Base-by-base conservation (phyloP, 2,797 vertebrate genomes). In the Acipenser oxyrinchus region DNA sequence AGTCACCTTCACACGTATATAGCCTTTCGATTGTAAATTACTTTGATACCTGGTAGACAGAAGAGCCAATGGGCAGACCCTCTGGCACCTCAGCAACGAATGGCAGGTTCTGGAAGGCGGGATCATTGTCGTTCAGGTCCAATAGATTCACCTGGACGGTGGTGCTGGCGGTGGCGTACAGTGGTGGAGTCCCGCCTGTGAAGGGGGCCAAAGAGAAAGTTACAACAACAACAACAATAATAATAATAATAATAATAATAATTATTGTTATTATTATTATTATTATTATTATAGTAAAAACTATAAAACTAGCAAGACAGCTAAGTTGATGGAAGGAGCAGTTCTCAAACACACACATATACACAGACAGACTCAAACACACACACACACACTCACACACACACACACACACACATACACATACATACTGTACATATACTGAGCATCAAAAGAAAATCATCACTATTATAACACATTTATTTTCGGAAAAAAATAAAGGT, bases 51-150 rank as follows among this genome's bases (percentile, higher is more conserved):
- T 85, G 95, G 75, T 93, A 99, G 69, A 99, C 82, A 0, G 95
- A 94, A 12, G 92, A 86, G 18, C 92, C 90, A 0, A 76, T 68
- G 0, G 91, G 80, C 66, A 94, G 87, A 6, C 95, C 95, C 74
- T 99, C 96, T 0, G 88, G 87, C 0, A 97, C 90, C 76, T 98
- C 94, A 0, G 94, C 94, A 1, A 88, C 66, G 7, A 89, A 96
- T 6, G 97, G 97, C 62, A 99, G 86, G 77, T 98, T 98, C 77
- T 94, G 87, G 79, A 98, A 99, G 11, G 89, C 83, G n/a, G 97
- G 97, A 71, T 99, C 97, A 0, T 99, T 99, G 86, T 99, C 96
- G 0, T 99, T 99, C 70, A 99, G 93, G 75, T 99, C 97, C 78
- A 96, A 84, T 71, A 99, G 87, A 83, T 95, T 98, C 77, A 99